Evolutionary conservation across 1,140 invertebrate genomes (phyloP), one percentile per base, ranked within the genome.

Genomic region (Caenorhabditis tropicalis): DNA sequence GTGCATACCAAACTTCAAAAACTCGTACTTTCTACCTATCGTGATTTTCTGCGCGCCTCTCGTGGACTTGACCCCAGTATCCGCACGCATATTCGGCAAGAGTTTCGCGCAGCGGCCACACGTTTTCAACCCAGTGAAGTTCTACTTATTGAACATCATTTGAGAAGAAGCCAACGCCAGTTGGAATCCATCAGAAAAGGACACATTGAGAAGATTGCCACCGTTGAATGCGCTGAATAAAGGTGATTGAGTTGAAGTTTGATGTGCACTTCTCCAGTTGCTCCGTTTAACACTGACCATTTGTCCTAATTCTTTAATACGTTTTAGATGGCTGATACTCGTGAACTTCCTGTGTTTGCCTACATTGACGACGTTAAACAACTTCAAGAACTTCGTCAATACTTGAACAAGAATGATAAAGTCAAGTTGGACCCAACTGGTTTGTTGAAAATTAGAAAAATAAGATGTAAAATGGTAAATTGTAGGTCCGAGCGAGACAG

Each of bases 321-420:
- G 49, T 51, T 2, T 51, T 51, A 82, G 81, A 84, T 84, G 83
- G 83, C 83, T 43, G 83, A 84, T 24, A 65, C 60, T 15, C 70
- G 65, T 21, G 65, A 51, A 21, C 83, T 84, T 27, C 83, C 83
- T 27, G 83, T 84, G 15, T 84, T 84, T 27, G 83, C 83, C 33
- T 84, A 80, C 33, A 70, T 70, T n/a, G 70, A 53, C 7, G 83
- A 84, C 29, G 39, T 81, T 12, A 65, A 65, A 10, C 83, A 84
- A 51, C 53, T 84, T 15, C 48, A 65, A 7, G 83, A 84, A n/a
- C 43, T 84, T 24, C 83, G 83, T 46, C 58, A 48, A 27, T 84
- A 84, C 33, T 43, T 84, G 15, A 84, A 80, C 53, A 49, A 70
- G 31, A 29, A 56, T 36, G 70, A 74, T 3, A 74, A 33, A 19